Percentiles rank a stretch among this genome's conserved stretches.
These are phyloP conservation scores for Aptenodytes patagonicus DNA, from an alignment of 2,113 vertebrate genomes.

Conservation along the genomic window DNA sequence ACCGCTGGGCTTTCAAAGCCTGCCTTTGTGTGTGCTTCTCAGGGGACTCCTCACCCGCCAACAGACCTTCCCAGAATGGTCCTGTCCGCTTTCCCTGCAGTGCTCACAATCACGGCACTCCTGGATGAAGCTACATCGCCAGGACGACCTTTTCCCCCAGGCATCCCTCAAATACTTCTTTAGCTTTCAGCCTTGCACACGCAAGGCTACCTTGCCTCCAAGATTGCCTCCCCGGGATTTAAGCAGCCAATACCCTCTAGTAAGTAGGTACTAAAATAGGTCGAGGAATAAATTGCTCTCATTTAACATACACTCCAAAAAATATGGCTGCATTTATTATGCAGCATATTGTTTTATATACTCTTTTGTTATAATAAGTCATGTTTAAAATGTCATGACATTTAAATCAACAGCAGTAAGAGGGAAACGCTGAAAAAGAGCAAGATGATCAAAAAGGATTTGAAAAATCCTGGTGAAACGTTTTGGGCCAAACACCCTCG, in stretches of 20 bases:
- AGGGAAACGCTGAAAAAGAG: conserved; percentile 47
- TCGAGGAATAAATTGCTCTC: conserved; percentile 48
- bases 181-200: not conserved
- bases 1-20: not conserved
- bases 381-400: conserved; percentile 72
- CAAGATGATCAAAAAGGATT: conserved; percentile 41
- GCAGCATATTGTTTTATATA: conserved; percentile 59
- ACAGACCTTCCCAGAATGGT: not conserved
- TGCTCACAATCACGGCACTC: not conserved
- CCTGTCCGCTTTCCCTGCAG: not conserved
- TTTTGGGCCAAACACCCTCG: not conserved
- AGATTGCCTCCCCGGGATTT: conserved; percentile 14
- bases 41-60: not conserved
- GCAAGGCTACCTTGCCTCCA: not conserved
- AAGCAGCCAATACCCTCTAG: conserved; percentile 15
- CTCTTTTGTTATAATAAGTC: conserved; percentile 69
- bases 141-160: not conserved
- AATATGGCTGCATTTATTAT: conserved; percentile 52
- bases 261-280: conserved; percentile 44
- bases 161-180: not conserved
- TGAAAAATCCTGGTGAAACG: conserved; percentile 17
- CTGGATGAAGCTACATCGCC: not conserved
- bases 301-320: conserved; percentile 61
- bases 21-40: not conserved
- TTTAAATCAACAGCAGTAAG: conserved; percentile 68